Base-by-base conservation (phyloP, 2,888 invertebrate species). In the Notocelia uddmanniana region DNA sequence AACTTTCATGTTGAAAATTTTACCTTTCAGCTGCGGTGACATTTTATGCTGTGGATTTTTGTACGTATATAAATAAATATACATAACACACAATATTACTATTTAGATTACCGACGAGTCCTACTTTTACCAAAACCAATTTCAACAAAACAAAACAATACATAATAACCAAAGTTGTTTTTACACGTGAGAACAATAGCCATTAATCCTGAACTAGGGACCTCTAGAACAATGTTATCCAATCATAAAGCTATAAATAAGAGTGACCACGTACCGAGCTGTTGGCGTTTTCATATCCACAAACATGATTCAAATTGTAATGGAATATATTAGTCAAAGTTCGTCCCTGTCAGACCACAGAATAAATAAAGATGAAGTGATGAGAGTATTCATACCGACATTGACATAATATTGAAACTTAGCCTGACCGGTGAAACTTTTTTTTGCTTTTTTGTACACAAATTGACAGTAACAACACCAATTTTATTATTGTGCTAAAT, bases 221-320 rank as follows among this genome's bases (percentile, higher is more conserved):
- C 18, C 18, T 34, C 13, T 13, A 54, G 37, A 57, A 69, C 63
- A 69, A 69, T 58, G 63, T 58, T 71, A 79, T 77, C 79, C 82
- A 82, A 84, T 84, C 82, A 82, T 82, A 79, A 72, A 74, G 76
- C 78, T 75, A 81, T 83, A 83, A 82, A 84, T 80, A 82, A 82
- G 74, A 72, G 74, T 75, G 74, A 67, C 71, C 50, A 68, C 71
- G 68, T 67, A 26, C 50, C 69, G 76, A 81, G 81, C 50, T 58
- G 77, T 78, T 78, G 78, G 80, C 37, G 54, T 41, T 58, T 78
- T 78, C 78, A 77, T 79, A 80, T 79, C 77, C 77, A 80, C 78
- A 69, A 18, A 37, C 52, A 66, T 66, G 52, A 59, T 66, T 66
- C 64, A 64, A 63, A 70, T 26, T 23, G 64, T 50, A 23, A 23